These are phyloP conservation scores for Lordiphosa stackelbergi DNA, from an alignment of 1,140 invertebrate species.

Conservation along the genomic window DNA sequence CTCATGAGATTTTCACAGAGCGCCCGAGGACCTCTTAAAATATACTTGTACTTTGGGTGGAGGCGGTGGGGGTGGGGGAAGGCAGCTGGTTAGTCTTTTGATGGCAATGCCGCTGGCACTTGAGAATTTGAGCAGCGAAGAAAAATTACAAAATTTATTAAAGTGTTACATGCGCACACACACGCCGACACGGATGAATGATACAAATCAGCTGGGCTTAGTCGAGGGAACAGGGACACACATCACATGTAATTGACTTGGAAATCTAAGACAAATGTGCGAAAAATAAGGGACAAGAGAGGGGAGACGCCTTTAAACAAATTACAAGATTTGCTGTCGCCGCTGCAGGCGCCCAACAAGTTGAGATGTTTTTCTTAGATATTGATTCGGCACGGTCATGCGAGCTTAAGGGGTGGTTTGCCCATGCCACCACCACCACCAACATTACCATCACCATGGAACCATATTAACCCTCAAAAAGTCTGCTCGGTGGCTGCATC, in stretches of 20 bases:
- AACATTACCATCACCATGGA: neutral
- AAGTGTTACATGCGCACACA: slow-evolving; percentile 38
- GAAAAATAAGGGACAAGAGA: slow-evolving; percentile 16
- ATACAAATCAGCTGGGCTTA: slow-evolving; percentile 13
- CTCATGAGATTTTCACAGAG: slow-evolving; percentile 28
- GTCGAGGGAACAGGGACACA: slow-evolving; percentile 4
- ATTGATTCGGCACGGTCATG: neutral
- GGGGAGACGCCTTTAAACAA: slow-evolving; percentile 18
- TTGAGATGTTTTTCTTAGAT: slow-evolving; percentile 5
- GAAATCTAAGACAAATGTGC: slow-evolving; percentile 61
- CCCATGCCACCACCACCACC: neutral
- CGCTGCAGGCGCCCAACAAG: slow-evolving; percentile 6
- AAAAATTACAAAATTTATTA: slow-evolving; percentile 70
- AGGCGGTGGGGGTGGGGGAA: neutral
- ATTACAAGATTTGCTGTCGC: slow-evolving; percentile 22
- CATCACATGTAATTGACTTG: slow-evolving; percentile 66
- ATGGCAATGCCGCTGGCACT: slow-evolving; percentile 34
- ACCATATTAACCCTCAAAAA: no score
- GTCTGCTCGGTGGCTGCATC: no score
- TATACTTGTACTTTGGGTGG: slow-evolving; percentile 13
- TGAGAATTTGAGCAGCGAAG: slow-evolving; percentile 31
- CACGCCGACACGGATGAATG: slow-evolving; percentile 5
- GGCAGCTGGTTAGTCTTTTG: slow-evolving; percentile 38
- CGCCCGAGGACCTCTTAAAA: slow-evolving; percentile 34
- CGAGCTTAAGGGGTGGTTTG: neutral